Conservation (phyloP, 2,797 vertebrate genomes). For the Myotis daubentonii region DNA sequence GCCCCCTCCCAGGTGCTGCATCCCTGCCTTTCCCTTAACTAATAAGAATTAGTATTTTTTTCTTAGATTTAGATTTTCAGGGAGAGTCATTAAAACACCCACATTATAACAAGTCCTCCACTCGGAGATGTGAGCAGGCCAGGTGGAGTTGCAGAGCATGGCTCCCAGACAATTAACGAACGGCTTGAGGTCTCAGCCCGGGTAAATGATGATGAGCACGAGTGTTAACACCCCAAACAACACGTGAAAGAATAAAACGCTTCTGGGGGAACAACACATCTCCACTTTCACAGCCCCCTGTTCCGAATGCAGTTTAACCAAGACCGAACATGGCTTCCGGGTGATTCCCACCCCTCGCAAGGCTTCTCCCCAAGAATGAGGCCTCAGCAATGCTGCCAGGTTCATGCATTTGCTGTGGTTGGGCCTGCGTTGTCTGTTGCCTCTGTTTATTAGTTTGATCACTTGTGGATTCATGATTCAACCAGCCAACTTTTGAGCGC, state of each 20-base stretch:
- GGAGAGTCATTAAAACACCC: neutral
- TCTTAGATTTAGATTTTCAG: neutral
- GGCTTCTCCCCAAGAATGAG: neutral
- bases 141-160: neutral
- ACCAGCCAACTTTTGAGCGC: neutral
- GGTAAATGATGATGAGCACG: fast-evolving
- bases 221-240: neutral
- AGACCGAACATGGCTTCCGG: neutral
- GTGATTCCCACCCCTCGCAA: neutral
- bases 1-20: fast-evolving
- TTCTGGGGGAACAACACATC: neutral
- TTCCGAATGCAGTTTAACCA: neutral
- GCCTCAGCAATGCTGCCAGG: neutral
- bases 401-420: neutral
- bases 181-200: neutral
- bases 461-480: neutral
- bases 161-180: neutral
- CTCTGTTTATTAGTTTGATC: neutral
- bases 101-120: neutral
- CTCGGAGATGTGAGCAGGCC: neutral
- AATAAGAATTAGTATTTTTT: neutral
- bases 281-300: neutral
- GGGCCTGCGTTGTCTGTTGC: neutral
- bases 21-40: neutral
- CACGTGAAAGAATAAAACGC: neutral